Evolutionary conservation across 2,797 vertebrate species (phyloP).

Genomic region (Ptychobarbus kaznakovi): DNA sequence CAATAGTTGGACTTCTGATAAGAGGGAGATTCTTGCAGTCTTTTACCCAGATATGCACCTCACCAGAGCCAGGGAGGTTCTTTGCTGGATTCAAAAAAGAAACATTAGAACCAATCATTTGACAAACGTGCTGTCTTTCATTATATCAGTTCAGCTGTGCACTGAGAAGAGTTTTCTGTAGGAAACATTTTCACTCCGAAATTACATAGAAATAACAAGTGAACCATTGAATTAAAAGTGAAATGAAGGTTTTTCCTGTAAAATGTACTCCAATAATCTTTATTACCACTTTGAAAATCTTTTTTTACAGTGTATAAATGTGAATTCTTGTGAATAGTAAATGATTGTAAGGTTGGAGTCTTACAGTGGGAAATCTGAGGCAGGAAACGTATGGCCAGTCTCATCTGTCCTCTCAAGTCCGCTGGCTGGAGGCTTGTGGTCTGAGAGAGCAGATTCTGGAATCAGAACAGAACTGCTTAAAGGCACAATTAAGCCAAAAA

Average conservation of each 20-base stretch:
- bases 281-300: neutral
- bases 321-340: neutral
- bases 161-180: neutral
- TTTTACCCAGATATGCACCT: constrained; percentile 97
- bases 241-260: neutral
- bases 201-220: neutral
- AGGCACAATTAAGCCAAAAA: neutral
- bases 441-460: constrained; percentile 69
- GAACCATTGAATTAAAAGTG: neutral
- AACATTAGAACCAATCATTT: neutral
- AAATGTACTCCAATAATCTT: neutral
- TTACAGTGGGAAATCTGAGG: constrained; percentile 83
- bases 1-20: constrained; percentile 82
- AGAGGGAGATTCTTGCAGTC: constrained; percentile 90
- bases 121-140: neutral
- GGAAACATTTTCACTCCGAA: neutral
- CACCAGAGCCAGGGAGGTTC: constrained; percentile 79
- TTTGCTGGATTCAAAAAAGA: constrained; percentile 69
- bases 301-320: neutral
- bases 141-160: neutral
- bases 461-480: constrained; percentile 23
- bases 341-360: constrained; percentile 16
- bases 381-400: constrained; percentile 88
- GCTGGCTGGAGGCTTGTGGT: constrained; percentile 71
- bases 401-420: constrained; percentile 89